These are phyloP conservation scores for Rotaria magnacalcarata DNA, from an alignment of 2,888 invertebrate genomes.

Conservation along the genomic window DNA sequence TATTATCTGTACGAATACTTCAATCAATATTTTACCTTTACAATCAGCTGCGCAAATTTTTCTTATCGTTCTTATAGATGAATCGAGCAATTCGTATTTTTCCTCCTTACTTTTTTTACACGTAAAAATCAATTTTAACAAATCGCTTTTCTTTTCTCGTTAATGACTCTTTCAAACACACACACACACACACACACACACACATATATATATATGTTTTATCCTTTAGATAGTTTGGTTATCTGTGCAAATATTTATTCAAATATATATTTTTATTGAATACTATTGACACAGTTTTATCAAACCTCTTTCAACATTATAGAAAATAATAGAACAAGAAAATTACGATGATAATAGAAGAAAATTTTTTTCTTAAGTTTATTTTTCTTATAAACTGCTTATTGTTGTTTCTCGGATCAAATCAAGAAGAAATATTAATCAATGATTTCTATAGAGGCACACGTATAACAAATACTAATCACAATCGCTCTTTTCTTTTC, in stretches of 20 bases:
- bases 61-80: neutral
- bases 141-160: neutral
- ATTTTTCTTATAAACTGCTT: neutral
- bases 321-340: too few relatives aligned
- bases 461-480: neutral
- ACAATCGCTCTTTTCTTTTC: neutral
- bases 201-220: too few relatives aligned
- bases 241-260: neutral
- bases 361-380: too few relatives aligned
- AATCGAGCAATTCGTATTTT: neutral
- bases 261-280: neutral
- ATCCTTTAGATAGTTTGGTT: neutral
- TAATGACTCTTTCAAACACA: neutral
- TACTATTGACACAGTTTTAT: too few relatives aligned
- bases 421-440: neutral
- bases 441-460: neutral
- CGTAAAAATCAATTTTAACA: neutral
- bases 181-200: too few relatives aligned
- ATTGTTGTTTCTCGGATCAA: neutral
- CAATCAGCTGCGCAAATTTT: neutral
- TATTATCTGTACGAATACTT: neutral
- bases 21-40: slow-evolving; percentile 4
- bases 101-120: neutral
- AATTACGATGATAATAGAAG: too few relatives aligned
- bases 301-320: too few relatives aligned